Conservation (phyloP, 2,113 vertebrate genomes). For the Chaetorhynchus papuensis region DNA sequence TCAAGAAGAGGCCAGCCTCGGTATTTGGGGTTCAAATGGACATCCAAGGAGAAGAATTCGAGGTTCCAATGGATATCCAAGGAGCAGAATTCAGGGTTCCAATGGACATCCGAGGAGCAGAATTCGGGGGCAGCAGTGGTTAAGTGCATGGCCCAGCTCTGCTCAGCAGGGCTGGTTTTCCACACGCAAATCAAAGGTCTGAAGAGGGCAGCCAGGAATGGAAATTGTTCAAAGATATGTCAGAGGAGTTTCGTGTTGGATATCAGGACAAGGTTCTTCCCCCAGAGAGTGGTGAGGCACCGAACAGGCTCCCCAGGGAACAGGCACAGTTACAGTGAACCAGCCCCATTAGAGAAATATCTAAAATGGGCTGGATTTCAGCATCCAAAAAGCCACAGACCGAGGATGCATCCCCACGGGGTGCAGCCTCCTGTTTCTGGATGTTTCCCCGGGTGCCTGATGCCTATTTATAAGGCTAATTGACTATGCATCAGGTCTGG, state of each 20-base stretch:
- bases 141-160: not conserved
- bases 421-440: no score
- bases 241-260: not conserved
- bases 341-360: no score
- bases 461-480: no score
- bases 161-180: not conserved
- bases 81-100: not conserved
- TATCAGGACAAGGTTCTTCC: not conserved
- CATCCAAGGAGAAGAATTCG: not conserved
- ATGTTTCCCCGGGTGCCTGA: no score
- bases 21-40: rapidly evolving
- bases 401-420: no score
- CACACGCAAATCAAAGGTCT: not conserved
- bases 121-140: rapidly evolving
- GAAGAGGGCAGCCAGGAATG: not conserved
- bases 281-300: not conserved
- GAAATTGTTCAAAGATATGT: not conserved
- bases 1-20: rapidly evolving
- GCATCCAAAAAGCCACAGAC: no score
- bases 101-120: rapidly evolving
- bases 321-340: no score
- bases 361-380: no score
- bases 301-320: not conserved
- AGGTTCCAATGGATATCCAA: rapidly evolving
- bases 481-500: no score